Evolutionary conservation across 2,888 invertebrate genomes (phyloP).

Genomic region (Dasysyrphus albostriatus): DNA sequence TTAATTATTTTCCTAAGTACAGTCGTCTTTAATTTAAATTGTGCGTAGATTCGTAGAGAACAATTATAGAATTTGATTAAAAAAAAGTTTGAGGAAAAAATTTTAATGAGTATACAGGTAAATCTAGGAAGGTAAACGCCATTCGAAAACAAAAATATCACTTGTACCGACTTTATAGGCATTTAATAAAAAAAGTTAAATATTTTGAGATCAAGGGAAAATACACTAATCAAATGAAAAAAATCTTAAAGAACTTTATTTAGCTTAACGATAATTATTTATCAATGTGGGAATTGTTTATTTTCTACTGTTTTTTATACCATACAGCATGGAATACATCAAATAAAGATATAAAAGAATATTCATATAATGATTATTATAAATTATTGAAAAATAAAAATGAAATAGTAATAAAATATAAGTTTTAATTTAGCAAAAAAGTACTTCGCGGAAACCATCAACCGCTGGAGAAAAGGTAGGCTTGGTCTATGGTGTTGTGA

Average conservation of each 20-base stretch:
- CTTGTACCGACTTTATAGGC: constrained; percentile 19
- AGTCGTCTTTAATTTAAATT: neutral
- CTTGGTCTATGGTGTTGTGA: too few relatives aligned
- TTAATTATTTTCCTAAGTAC: constrained; percentile 6
- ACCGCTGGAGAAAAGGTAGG: too few relatives aligned
- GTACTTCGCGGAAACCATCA: too few relatives aligned
- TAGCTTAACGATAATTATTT: constrained; percentile 59
- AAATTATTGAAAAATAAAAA: constrained; percentile 71
- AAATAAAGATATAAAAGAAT: constrained; percentile 59
- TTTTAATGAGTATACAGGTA: constrained; percentile 9
- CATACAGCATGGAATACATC: constrained; percentile 72
- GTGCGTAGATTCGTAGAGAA: constrained; percentile 1
- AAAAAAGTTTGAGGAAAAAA: neutral
- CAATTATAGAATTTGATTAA: neutral
- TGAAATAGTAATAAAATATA: constrained; percentile 43
- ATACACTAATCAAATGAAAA: constrained; percentile 18
- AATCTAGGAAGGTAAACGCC: constrained; percentile 21
- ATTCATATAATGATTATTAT: constrained; percentile 69
- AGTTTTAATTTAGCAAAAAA: neutral
- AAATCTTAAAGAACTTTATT: constrained; percentile 35
- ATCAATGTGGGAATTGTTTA: constrained; percentile 73
- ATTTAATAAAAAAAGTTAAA: constrained; percentile 28
- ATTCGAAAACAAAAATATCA: constrained; percentile 17
- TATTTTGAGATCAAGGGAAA: constrained; percentile 37
- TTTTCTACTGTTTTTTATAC: constrained; percentile 76